Percentiles rank a stretch among this genome's conserved stretches.
Conservation (phyloP, 1,140 invertebrate genomes). For the Leucophenga varia region DNA sequence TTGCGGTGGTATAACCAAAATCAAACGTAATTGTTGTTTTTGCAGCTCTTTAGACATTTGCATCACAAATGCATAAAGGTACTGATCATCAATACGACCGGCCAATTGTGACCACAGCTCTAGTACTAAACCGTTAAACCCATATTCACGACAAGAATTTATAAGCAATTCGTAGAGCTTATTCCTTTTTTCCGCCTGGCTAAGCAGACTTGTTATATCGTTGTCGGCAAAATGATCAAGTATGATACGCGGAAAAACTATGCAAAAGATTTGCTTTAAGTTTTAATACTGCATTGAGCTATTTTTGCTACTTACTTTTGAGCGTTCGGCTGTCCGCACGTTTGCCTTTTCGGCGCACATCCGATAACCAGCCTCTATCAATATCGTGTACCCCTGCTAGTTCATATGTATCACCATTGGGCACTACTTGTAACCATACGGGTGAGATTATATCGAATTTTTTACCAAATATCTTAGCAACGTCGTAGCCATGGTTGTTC, state of each 20-base stretch:
- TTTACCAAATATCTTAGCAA: slow-evolving; percentile 84
- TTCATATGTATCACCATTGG: slow-evolving; percentile 62
- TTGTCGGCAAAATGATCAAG: slow-evolving; percentile 81
- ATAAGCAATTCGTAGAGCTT: slow-evolving; percentile 64
- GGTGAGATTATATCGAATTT: slow-evolving; percentile 92
- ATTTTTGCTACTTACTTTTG: too few relatives aligned
- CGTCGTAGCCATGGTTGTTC: slow-evolving; percentile 93
- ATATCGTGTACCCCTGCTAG: slow-evolving; percentile 75
- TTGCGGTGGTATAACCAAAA: slow-evolving; percentile 84
- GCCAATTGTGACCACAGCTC: slow-evolving; percentile 87
- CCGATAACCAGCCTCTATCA: slow-evolving; percentile 80
- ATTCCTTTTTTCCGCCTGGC: slow-evolving; percentile 61
- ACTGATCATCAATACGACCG: slow-evolving; percentile 65
- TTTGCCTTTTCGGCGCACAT: slow-evolving; percentile 63
- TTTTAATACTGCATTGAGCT: too few relatives aligned
- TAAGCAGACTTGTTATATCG: slow-evolving; percentile 68
- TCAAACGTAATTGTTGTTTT: slow-evolving; percentile 61
- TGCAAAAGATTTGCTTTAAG: too few relatives aligned
- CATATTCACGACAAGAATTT: slow-evolving; percentile 64
- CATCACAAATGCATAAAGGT: slow-evolving; percentile 65
- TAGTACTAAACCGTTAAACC: slow-evolving; percentile 84
- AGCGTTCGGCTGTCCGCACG: too few relatives aligned
- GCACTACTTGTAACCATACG: slow-evolving; percentile 87
- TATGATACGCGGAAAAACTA: slow-evolving; percentile 80
- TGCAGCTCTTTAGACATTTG: slow-evolving; percentile 58